phyloP scores from a whole-genome alignment of 2,888 invertebrate genomes.

The Rotaria magnacalcarata region DNA sequence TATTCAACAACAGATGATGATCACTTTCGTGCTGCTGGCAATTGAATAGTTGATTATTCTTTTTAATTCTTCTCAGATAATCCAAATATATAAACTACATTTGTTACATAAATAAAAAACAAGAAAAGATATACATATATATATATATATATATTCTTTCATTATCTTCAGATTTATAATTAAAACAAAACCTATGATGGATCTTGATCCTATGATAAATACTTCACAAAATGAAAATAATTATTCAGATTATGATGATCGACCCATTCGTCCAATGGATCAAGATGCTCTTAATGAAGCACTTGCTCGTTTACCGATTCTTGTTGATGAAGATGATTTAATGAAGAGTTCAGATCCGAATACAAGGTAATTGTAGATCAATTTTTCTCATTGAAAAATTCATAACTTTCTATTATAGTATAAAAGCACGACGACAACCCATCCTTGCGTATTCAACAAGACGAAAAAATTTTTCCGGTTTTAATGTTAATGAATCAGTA shows the following conservation, averaged over 20 bases:
- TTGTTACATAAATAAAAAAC: no score
- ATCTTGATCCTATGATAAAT: not conserved
- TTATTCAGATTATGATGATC: slow-evolving; percentile 21
- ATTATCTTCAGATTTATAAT: not conserved
- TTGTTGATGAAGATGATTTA: not conserved
- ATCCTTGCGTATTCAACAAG: not conserved
- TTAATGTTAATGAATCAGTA: not conserved
- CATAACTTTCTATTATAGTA: not conserved
- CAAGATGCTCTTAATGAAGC: slow-evolving; percentile 14
- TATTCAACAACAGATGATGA: slow-evolving; percentile 75
- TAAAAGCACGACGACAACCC: not conserved
- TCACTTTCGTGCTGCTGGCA: slow-evolving; percentile 61
- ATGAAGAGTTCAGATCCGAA: not conserved
- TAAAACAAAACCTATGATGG: not conserved
- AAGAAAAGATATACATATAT: not conserved
- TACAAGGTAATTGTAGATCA: not conserved
- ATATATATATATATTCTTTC: not conserved
- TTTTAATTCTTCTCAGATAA: not conserved
- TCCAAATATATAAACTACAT: not conserved
- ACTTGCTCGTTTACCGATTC: not conserved
- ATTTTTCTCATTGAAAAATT: not conserved
- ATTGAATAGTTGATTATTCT: not conserved
- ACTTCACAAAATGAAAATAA: not conserved
- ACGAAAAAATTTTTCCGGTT: not conserved
- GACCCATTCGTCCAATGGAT: slow-evolving; percentile 12